These are phyloP conservation scores for Caradrina kadenii DNA, from an alignment of 2,888 invertebrate genomes.

Conservation along the genomic window DNA sequence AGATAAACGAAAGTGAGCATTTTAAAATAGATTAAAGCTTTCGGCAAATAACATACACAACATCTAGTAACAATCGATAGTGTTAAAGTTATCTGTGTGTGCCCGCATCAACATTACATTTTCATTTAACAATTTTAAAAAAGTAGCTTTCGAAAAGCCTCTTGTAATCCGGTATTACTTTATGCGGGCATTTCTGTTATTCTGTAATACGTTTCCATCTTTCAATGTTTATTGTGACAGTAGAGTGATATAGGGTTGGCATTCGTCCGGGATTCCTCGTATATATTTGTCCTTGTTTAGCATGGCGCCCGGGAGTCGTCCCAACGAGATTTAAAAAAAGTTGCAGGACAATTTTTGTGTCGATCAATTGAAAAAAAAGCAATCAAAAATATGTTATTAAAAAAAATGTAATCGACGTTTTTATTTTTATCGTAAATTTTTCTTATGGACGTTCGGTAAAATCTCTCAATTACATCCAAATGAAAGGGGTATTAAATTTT, in stretches of 20 bases:
- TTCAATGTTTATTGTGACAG: conserved; percentile 17
- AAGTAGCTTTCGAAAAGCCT: conserved; percentile 48
- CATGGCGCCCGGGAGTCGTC: too few species aligned
- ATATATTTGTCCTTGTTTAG: too few species aligned
- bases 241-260: not conserved
- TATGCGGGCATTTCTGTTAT: conserved; percentile 49
- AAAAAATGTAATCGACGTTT: too few species aligned
- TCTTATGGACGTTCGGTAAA: too few species aligned
- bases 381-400: too few species aligned
- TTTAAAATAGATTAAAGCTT: conserved; percentile 32
- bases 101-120: conserved; percentile 50
- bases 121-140: conserved; percentile 33
- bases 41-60: conserved; percentile 15
- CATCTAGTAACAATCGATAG: conserved; percentile 19
- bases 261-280: too few species aligned
- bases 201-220: conserved; percentile 17
- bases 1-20: conserved; percentile 16
- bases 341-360: too few species aligned
- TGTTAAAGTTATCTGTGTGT: conserved; percentile 25
- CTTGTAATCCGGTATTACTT: conserved; percentile 23
- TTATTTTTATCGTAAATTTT: too few species aligned
- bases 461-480: too few species aligned
- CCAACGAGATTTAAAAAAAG: too few species aligned
- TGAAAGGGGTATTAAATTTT: too few species aligned
- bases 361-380: too few species aligned